Evolutionary conservation across 2,888 invertebrate genomes (phyloP).

Genomic region (Criorhina ranunculi): DNA sequence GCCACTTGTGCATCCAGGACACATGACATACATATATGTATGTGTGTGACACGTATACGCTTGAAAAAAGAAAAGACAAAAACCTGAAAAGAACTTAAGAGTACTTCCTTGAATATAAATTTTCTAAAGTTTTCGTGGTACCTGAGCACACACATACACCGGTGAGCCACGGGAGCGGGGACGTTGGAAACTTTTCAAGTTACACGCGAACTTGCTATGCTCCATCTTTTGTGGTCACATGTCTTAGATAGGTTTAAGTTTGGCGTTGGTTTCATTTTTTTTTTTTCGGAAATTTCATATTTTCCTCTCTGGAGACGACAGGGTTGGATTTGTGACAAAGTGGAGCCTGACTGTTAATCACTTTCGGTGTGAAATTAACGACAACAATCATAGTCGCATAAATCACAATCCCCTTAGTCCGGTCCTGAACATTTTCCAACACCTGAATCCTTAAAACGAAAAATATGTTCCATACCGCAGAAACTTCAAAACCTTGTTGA

Average conservation of each 20-base stretch:
- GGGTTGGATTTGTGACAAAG: neutral
- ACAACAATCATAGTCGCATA: neutral
- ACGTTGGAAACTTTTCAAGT: conserved; percentile 23
- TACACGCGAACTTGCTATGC: conserved; percentile 37
- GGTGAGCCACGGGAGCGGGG: neutral
- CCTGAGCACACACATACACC: neutral
- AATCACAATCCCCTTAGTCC: neutral
- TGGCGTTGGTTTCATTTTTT: neutral
- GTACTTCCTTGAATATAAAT: conserved; percentile 65
- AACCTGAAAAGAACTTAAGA: conserved; percentile 30
- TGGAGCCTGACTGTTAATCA: neutral
- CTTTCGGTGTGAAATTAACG: neutral
- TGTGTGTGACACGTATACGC: neutral
- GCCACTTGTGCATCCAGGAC: conserved; percentile 61
- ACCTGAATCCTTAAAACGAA: conserved; percentile 52
- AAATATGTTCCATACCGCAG: conserved; percentile 20
- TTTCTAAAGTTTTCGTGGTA: conserved; percentile 53
- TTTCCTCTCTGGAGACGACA: neutral
- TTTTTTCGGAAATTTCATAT: conserved; percentile 25
- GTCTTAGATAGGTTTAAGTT: conserved; percentile 35
- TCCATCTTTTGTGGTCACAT: conserved; percentile 54
- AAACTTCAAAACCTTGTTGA: conserved; percentile 41
- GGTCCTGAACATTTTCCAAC: conserved; percentile 4
- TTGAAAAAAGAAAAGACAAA: neutral
- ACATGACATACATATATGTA: conserved; percentile 14